Conservation (phyloP, 2,888 invertebrate species). For the Disparrhopalites patrizii region DNA sequence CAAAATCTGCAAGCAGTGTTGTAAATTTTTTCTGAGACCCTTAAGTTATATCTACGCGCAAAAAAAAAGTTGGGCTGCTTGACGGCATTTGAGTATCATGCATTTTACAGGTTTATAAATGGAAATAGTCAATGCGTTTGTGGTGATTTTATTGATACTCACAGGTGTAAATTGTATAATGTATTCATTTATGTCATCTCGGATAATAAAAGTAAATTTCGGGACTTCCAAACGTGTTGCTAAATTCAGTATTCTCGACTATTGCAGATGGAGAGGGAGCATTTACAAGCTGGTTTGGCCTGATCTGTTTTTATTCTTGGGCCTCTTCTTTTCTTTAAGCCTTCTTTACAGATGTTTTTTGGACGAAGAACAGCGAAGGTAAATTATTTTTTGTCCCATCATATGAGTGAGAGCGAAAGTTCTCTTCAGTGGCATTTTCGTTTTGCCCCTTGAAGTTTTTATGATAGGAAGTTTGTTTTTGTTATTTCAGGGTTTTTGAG, state of each 20-base stretch:
- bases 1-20: too few species aligned
- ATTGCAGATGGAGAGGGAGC: constrained; percentile 84
- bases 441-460: background rate
- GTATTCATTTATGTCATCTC: too few species aligned
- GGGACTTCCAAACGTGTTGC: too few species aligned
- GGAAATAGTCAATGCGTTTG: background rate
- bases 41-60: too few species aligned
- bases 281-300: constrained; percentile 93
- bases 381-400: constrained; percentile 34
- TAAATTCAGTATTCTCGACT: constrained; percentile 3
- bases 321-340: constrained; percentile 73
- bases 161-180: too few species aligned
- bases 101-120: background rate
- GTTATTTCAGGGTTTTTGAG: constrained; percentile 67
- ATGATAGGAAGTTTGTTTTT: background rate
- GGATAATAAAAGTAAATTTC: too few species aligned
- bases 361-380: constrained; percentile 66
- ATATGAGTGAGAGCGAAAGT: background rate
- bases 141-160: background rate
- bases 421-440: too few species aligned
- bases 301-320: constrained; percentile 74
- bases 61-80: too few species aligned
- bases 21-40: too few species aligned
- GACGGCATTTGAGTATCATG: too few species aligned
- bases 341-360: constrained; percentile 70